A percentile compares a stretch with the other conserved stretches of the same genome.
These are phyloP conservation scores for Orbicella faveolata DNA, from an alignment of 64 coral and sea anemone species.

Conservation along the genomic window DNA sequence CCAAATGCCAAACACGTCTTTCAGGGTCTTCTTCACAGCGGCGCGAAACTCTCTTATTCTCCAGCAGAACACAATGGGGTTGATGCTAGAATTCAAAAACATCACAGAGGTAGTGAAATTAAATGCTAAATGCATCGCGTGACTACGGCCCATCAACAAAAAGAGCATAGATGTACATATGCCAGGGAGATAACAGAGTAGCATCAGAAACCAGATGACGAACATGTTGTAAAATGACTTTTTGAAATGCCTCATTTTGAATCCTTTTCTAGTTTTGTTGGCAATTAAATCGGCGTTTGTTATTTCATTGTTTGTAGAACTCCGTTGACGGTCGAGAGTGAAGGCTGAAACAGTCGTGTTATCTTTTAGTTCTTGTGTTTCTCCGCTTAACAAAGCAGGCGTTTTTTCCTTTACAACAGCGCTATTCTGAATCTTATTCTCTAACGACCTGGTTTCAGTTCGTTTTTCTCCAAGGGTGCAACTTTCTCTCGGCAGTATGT, in stretches of 20 bases:
- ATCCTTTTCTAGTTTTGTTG: background rate
- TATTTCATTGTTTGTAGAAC: background rate
- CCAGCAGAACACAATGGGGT: constrained; percentile 29
- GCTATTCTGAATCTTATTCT: background rate
- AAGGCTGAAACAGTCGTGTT: background rate
- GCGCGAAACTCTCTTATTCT: constrained; percentile 38
- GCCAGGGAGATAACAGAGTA: constrained; percentile 9
- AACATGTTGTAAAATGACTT: constrained; percentile 43
- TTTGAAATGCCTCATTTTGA: constrained; percentile 29
- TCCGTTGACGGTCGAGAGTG: background rate
- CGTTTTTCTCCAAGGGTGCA: background rate
- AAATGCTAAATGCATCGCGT: constrained; percentile 25
- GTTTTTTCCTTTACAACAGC: background rate
- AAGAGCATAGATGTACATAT: constrained; percentile 14
- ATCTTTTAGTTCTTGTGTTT: background rate
- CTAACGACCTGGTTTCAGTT: background rate
- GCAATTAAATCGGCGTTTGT: background rate
- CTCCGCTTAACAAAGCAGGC: background rate
- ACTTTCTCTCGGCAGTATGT: background rate
- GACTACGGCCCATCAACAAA: background rate
- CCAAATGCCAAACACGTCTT: constrained; percentile 28
- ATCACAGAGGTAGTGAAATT: constrained; percentile 39
- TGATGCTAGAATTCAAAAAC: constrained; percentile 36
- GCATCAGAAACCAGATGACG: constrained; percentile 36
- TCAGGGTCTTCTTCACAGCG: constrained; percentile 15